A percentile compares a stretch with the other conserved stretches of the same genome.
Evolutionary conservation across 1,140 invertebrate genomes (phyloP).

Genomic region (Lepidurus packardi): DNA sequence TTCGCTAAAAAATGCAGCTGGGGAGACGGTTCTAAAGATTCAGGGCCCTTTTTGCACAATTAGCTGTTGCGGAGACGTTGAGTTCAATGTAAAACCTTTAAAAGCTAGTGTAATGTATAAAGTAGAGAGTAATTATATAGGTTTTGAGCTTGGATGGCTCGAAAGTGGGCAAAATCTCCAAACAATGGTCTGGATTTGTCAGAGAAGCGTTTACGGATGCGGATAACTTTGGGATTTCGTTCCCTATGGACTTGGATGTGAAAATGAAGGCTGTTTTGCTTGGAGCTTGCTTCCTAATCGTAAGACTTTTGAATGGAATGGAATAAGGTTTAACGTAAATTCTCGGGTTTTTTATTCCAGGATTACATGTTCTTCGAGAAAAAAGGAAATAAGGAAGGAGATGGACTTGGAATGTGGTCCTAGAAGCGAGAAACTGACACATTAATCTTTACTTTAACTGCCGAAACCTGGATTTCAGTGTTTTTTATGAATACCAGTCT

Average conservation of each 20-base stretch:
- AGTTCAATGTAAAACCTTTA: slow-evolving; percentile 51
- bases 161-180: slow-evolving; percentile 46
- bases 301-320: slow-evolving; percentile 36
- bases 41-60: slow-evolving; percentile 77
- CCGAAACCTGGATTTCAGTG: not conserved
- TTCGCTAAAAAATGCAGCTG: slow-evolving; percentile 67
- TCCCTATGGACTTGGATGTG: slow-evolving; percentile 48
- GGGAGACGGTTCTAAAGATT: slow-evolving; percentile 69
- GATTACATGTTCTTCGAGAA: slow-evolving; percentile 71
- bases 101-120: not conserved
- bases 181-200: slow-evolving; percentile 47
- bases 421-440: slow-evolving; percentile 7
- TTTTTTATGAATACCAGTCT: not conserved
- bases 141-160: slow-evolving; percentile 39
- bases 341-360: slow-evolving; percentile 47
- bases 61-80: slow-evolving; percentile 72
- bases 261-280: slow-evolving; percentile 47
- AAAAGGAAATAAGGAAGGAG: slow-evolving; percentile 43
- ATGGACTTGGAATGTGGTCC: slow-evolving; percentile 46
- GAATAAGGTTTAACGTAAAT: not conserved
- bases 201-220: slow-evolving; percentile 49
- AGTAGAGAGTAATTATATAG: not conserved
- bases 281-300: slow-evolving; percentile 49
- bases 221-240: slow-evolving; percentile 48
- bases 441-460: not conserved